Evolutionary conservation across 2,113 vertebrate genomes (phyloP).

Genomic region (Mungos mungo): DNA sequence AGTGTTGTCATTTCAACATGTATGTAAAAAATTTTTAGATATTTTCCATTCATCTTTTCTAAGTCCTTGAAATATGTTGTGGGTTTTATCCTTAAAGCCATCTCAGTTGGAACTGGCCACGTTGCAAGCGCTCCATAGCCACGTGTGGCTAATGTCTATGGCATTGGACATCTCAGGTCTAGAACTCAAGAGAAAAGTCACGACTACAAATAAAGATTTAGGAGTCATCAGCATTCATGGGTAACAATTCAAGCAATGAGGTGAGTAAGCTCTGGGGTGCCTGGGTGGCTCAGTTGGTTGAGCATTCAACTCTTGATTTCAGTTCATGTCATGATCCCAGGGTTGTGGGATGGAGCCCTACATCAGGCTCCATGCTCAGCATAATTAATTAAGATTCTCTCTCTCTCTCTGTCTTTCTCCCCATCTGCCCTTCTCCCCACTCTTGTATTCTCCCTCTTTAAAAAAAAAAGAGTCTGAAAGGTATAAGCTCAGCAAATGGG

Average conservation of each 20-base stretch:
- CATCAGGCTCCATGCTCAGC: no score
- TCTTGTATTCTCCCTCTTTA: no score
- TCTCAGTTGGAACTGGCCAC: not conserved
- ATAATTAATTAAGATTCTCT: no score
- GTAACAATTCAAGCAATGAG: not conserved
- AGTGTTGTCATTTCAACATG: not conserved
- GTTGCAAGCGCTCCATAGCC: not conserved
- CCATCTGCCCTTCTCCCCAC: no score
- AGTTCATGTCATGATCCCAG: no score
- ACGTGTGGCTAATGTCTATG: not conserved
- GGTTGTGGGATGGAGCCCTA: no score
- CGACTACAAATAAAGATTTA: conserved; percentile 1
- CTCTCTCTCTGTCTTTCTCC: no score
- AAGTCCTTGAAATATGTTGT: not conserved
- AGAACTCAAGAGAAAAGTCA: not conserved
- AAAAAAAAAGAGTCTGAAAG: no score
- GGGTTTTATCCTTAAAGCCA: not conserved
- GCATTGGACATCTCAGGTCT: not conserved
- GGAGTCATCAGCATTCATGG: not conserved
- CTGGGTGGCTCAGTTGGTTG: no score
- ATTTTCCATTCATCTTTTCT: not conserved
- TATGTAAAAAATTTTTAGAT: not conserved
- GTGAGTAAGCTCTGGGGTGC: not conserved
- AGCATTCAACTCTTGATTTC: no score
- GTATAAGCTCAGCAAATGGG: not conserved